These are phyloP conservation scores for Platysternon megacephalum DNA, from an alignment of 2,113 vertebrate genomes.

Conservation along the genomic window DNA sequence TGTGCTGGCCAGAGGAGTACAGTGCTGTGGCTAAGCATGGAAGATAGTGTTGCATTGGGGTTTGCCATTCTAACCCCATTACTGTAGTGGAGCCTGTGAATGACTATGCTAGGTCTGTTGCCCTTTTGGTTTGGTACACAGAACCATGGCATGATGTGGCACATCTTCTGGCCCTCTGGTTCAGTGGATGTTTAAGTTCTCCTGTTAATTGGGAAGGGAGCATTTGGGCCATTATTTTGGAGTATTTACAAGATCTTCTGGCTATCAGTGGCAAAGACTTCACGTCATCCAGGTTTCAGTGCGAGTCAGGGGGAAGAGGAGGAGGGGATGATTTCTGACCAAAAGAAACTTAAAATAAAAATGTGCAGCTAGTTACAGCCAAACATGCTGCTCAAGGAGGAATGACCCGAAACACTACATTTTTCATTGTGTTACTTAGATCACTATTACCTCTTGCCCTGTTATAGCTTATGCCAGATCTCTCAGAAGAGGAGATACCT, in stretches of 20 bases:
- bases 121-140: too few relatives aligned
- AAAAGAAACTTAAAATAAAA: background rate
- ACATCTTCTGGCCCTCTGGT: background rate
- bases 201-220: background rate
- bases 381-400: background rate
- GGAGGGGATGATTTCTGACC: background rate
- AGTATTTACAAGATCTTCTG: background rate
- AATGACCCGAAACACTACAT: background rate
- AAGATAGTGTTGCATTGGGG: background rate
- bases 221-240: background rate
- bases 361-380: background rate
- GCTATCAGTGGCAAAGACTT: background rate
- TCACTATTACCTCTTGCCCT: background rate
- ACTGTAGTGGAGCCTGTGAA: background rate
- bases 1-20: background rate
- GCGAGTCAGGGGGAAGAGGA: background rate
- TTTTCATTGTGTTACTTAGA: background rate
- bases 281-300: background rate
- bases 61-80: background rate
- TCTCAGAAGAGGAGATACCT: background rate
- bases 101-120: background rate
- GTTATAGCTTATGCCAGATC: background rate
- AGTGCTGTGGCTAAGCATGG: background rate
- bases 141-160: background rate
- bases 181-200: rapidly evolving